Base-by-base conservation (phyloP, 2,113 vertebrate genomes). In the Corythaixoides concolor region DNA sequence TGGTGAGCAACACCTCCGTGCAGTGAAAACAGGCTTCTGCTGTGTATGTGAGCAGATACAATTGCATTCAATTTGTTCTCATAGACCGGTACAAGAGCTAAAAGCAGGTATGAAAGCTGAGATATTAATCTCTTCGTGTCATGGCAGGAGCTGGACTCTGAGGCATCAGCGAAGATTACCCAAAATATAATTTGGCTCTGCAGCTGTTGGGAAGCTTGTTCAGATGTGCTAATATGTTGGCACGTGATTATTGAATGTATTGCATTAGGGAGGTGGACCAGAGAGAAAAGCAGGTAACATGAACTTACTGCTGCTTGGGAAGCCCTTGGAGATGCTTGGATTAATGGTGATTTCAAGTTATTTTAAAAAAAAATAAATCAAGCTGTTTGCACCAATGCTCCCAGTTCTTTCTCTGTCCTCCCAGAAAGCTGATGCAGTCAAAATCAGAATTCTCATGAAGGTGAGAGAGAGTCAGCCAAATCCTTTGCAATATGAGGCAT, bases 21-120 rank as follows among this genome's bases (percentile, higher is more conserved):
- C 21, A 5, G 75, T 52, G 62, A 16, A 13, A 20, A 6, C 9
- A 1, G n/a, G 10, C 37, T 17, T 6, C 15, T 1, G 0, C 43
- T 28, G 6, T 21, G 1, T 7, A 4, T 4, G 20, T 28, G 0
- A 23, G 43, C 24, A 12, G 24, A 2, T 16, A 27, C 0, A 0
- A 4, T 5, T 41, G 55, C 50, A 2, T 70, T 87, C 87, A 4
- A 0, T 45, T 90, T 55, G 17, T 32, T 63, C 85, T 70, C 52
- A 15, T 14, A 60, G 13, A 27, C 16, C 45, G 19, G 50, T 41
- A 49, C 43, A 9, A 81, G 21, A 53, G 50, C 45, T 87, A 60
- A 72, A 76, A 53, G 74, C 32, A n/a, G 33, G 6, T 24, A 10
- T 13, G 15, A n/a, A 74, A 80, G 47, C 27, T 53, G 22, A 67